Conservation (phyloP, 2,888 invertebrate species). For the Tachystola acroxantha region DNA sequence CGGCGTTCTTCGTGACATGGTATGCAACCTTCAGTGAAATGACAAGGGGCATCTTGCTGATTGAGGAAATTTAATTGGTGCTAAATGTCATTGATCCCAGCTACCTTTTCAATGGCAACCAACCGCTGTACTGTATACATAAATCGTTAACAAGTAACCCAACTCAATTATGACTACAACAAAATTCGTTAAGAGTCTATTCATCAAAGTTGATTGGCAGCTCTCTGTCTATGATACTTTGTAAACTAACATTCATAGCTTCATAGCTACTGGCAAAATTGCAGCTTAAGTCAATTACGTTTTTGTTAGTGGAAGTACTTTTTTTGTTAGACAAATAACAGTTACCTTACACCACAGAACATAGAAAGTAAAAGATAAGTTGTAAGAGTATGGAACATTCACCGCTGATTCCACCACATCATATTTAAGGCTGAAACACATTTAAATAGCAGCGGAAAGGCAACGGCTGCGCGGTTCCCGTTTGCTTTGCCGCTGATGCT, state of each 20-base stretch:
- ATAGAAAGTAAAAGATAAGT: no score
- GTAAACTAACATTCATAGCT: slow-evolving; percentile 14
- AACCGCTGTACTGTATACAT: slow-evolving; percentile 12
- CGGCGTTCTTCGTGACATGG: no score
- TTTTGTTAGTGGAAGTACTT: slow-evolving; percentile 33
- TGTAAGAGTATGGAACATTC: no score
- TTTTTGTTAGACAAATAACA: slow-evolving; percentile 46
- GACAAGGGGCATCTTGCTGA: slow-evolving; percentile 19
- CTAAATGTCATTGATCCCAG: slow-evolving; percentile 31
- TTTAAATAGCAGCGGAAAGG: no score
- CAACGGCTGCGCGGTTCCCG: no score
- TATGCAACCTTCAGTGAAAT: not conserved
- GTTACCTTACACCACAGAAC: slow-evolving; percentile 6
- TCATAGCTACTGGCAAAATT: slow-evolving; percentile 57
- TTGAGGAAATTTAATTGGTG: slow-evolving; percentile 35
- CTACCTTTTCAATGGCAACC: not conserved
- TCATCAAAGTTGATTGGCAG: slow-evolving; percentile 61
- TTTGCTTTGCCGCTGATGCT: no score
- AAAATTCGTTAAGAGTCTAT: slow-evolving; percentile 64
- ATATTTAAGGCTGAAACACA: no score
- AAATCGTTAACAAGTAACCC: slow-evolving; percentile 43
- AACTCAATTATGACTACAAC: slow-evolving; percentile 49
- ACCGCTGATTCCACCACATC: no score
- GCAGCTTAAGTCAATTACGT: slow-evolving; percentile 48
- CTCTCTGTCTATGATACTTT: slow-evolving; percentile 24